A percentile compares a stretch with the other conserved stretches of the same genome.
Conservation (phyloP, 1,140 invertebrate genomes). For the Diorhabda elongata region DNA sequence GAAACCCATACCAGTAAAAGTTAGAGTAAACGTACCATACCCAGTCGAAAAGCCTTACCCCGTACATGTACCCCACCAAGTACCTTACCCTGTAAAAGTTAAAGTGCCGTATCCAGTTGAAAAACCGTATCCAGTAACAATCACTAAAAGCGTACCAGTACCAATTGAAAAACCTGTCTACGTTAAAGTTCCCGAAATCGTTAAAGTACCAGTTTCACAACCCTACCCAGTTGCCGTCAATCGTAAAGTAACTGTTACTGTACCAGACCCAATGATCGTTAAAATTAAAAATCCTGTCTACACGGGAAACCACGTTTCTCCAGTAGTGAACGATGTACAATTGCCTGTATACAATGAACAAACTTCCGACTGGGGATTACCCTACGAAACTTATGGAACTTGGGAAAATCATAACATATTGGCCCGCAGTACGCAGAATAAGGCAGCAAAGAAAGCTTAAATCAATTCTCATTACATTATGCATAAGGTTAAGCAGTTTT, state of each 20-base stretch:
- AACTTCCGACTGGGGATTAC: too few relatives aligned
- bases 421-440: too few relatives aligned
- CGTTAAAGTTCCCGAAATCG: slow-evolving; percentile 29
- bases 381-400: too few relatives aligned
- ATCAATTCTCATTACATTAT: too few relatives aligned
- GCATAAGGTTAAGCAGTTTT: too few relatives aligned
- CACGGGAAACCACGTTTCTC: too few relatives aligned
- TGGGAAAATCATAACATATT: too few relatives aligned
- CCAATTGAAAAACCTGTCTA: slow-evolving; percentile 34
- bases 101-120: slow-evolving; percentile 37
- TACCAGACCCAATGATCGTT: slow-evolving; percentile 24
- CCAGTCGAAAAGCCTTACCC: slow-evolving; percentile 29
- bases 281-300: slow-evolving; percentile 1
- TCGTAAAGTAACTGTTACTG: slow-evolving; percentile 16
- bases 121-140: slow-evolving; percentile 31
- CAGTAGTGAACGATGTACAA: too few relatives aligned
- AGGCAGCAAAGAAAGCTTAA: too few relatives aligned
- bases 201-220: slow-evolving; percentile 22
- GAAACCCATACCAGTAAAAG: slow-evolving; percentile 26
- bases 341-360: too few relatives aligned
- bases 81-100: slow-evolving; percentile 39
- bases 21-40: slow-evolving; percentile 37
- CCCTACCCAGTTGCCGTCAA: slow-evolving; percentile 20
- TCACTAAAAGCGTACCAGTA: slow-evolving; percentile 31
- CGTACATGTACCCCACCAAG: slow-evolving; percentile 11